phyloP scores from a whole-genome alignment of 1,140 invertebrate species.

The Sesamia nonagrioides region DNA sequence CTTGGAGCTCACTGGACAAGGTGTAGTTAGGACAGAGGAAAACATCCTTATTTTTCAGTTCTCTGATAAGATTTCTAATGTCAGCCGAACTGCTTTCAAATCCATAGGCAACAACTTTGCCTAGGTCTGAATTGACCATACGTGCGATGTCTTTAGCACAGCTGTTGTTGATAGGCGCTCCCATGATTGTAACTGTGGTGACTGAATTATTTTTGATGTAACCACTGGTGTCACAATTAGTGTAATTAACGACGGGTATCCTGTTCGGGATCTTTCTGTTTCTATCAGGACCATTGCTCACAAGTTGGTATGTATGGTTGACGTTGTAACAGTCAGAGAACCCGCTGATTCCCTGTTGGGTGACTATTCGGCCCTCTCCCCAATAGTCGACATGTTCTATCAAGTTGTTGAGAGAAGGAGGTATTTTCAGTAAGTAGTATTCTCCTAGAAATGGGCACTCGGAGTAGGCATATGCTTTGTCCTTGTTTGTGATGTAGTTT shows the following conservation, averaged over 20 bases:
- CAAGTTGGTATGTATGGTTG: conserved; percentile 57
- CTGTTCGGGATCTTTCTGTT: conserved; percentile 60
- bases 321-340: conserved; percentile 61
- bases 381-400: conserved; percentile 62
- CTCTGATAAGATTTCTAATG: conserved; percentile 51
- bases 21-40: conserved; percentile 45
- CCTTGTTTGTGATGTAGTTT: conserved; percentile 55
- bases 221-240: conserved; percentile 55
- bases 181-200: conserved; percentile 56
- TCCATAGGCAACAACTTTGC: conserved; percentile 57
- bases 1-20: conserved; percentile 43
- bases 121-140: conserved; percentile 51
- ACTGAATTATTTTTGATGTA: conserved; percentile 61
- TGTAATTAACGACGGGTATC: conserved; percentile 58
- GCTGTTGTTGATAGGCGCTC: conserved; percentile 58
- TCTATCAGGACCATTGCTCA: conserved; percentile 57
- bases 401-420: conserved; percentile 31
- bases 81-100: conserved; percentile 52
- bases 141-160: conserved; percentile 58
- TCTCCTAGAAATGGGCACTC: conserved; percentile 58
- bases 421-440: conserved; percentile 58
- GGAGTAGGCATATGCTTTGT: conserved; percentile 59
- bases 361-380: conserved; percentile 59
- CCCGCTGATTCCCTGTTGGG: conserved; percentile 41
- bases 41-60: conserved; percentile 46